Conservation (phyloP, 2,797 vertebrate species). For the Cephalopachus bancanus region DNA sequence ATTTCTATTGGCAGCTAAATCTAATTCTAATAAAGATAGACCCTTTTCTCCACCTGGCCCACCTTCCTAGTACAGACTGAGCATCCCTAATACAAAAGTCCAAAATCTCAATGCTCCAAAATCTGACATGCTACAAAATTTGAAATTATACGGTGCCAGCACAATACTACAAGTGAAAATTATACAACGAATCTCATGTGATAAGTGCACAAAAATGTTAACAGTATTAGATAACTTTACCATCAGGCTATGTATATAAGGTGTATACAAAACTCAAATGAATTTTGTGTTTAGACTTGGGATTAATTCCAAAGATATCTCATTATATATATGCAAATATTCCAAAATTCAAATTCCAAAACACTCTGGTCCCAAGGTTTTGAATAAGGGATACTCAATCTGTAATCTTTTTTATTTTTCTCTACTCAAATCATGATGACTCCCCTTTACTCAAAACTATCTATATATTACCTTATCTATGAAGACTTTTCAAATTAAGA, state of each 20-base stretch:
- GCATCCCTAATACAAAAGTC: not conserved
- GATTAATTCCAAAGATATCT: not conserved
- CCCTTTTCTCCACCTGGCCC: not conserved
- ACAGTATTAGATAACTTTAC: not conserved
- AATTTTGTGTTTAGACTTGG: not conserved
- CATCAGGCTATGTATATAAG: not conserved
- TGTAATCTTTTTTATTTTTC: not conserved
- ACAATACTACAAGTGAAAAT: not conserved
- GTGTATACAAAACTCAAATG: not conserved
- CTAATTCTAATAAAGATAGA: not conserved
- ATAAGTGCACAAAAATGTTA: not conserved
- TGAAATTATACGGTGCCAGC: not conserved
- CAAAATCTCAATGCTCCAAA: not conserved
- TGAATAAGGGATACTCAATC: not conserved
- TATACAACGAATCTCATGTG: not conserved
- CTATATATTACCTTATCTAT: not conserved
- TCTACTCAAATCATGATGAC: not conserved
- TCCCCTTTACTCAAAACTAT: not conserved
- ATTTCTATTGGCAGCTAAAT: slow-evolving; percentile 1
- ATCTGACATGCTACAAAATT: not conserved
- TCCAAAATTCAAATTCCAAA: not conserved
- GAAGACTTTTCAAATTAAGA: not conserved
- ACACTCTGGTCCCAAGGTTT: not conserved
- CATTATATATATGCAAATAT: not conserved
- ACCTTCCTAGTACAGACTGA: not conserved